Evolutionary conservation across 92 coral and sea anemone species (phyloP).

Genomic region (Porites lobata): DNA sequence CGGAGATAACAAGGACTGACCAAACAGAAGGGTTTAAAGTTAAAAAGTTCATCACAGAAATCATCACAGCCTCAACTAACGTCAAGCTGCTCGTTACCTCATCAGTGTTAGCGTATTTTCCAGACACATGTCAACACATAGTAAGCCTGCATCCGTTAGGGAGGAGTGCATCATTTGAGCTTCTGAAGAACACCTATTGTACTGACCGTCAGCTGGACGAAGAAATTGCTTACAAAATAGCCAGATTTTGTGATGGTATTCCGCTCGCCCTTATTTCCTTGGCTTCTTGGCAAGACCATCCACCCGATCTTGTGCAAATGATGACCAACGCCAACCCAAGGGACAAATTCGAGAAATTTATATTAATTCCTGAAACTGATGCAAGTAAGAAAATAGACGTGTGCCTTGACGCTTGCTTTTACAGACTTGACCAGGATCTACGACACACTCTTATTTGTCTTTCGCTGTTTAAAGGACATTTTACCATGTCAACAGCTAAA

Average conservation of each 20-base stretch:
- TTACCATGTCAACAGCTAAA: background rate
- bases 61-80: slow-evolving; percentile 7
- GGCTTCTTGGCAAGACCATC: background rate
- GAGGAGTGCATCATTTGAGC: slow-evolving; percentile 8
- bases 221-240: slow-evolving; percentile 35
- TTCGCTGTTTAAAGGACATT: background rate
- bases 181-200: slow-evolving; percentile 12
- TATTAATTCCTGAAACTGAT: background rate
- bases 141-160: slow-evolving; percentile 8
- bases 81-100: slow-evolving; percentile 68
- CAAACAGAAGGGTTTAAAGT: background rate
- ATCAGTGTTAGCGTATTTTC: slow-evolving; percentile 8
- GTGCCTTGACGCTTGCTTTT: slow-evolving; percentile 25
- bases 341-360: background rate
- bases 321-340: background rate
- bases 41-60: slow-evolving; percentile 21
- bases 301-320: background rate
- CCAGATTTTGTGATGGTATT: slow-evolving; percentile 59
- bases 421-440: background rate
- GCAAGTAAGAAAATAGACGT: background rate
- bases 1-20: background rate
- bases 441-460: background rate
- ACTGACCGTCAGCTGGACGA: background rate
- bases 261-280: slow-evolving; percentile 41
- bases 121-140: background rate